Base-by-base conservation (phyloP, 2,888 invertebrate species). In the Terebella lapidaria region DNA sequence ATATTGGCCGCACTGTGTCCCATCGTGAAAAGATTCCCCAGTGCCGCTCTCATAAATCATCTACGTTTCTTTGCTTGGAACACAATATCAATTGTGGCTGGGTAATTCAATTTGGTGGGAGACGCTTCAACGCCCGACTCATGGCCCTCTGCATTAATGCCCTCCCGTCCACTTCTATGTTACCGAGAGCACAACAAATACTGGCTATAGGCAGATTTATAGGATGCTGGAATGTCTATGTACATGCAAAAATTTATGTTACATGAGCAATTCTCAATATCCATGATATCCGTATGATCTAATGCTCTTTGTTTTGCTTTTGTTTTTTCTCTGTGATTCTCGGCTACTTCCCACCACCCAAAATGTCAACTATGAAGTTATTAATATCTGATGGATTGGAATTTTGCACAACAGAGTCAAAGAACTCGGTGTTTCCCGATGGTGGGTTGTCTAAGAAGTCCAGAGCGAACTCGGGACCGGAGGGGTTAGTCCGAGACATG, bases 401-500 rank as follows among this genome's bases (percentile, higher is more conserved):
- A 49, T 65, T 70, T 54, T 71, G 72, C 53, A 74, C 85, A 73
- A 87, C 87, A 73, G 87, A 87, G 75, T 92, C 92, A 72, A 92
- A 86, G 62, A 89, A 86, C 80, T 92, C 91, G 25, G 73, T 67
- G 65, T 68, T 70, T 49, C 70, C 67, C 56, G 69, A 69, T 42
- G 71, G 73, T 47, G 92, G 85, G 82, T 88, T 89, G 80, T 92
- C 92, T 64, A 91, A 85, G 83, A 91, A 90, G 84, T 92, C 91
- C 72, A 92, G 86, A 80, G 87, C 88, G 81, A 92, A 89, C 81
- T 52, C 29, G n/a, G 42, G 42, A 28, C 69, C 64, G 56, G 70
- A 64, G 58, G 64, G 68, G 52, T 60, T 57, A 25, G 53, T 26
- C 61, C 63, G 58, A 58, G 49, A 15, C 58, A 58, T 10, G 54